These are phyloP conservation scores for Catostomus latipinnis DNA, from an alignment of 2,797 vertebrate genomes.

Conservation along the genomic window DNA sequence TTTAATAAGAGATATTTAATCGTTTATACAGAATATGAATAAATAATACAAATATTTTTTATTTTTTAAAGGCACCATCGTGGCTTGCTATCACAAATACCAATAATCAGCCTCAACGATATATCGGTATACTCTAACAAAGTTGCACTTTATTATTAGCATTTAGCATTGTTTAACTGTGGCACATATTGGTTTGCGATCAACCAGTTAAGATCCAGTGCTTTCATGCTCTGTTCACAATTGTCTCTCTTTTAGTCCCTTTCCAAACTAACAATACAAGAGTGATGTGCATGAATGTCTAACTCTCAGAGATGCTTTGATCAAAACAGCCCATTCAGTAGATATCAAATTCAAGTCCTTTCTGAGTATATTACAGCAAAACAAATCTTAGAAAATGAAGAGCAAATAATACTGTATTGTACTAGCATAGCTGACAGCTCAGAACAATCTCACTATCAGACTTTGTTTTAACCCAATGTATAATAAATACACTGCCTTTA, in stretches of 20 bases:
- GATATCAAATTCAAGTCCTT: constrained; percentile 10
- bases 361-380: background rate
- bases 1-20: too few species aligned
- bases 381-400: constrained; percentile 6
- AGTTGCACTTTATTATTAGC: too few species aligned
- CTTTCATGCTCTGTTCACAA: background rate
- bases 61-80: too few species aligned
- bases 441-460: constrained; percentile 5
- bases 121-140: too few species aligned
- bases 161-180: too few species aligned
- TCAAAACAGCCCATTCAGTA: constrained; percentile 24
- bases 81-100: too few species aligned
- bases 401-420: background rate
- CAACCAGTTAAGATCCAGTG: too few species aligned
- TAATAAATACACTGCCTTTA: constrained; percentile 11
- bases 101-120: too few species aligned
- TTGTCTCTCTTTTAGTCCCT: background rate
- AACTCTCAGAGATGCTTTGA: background rate
- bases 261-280: background rate
- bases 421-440: constrained; percentile 10
- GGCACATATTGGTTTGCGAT: too few species aligned
- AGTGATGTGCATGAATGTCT: constrained; percentile 1
- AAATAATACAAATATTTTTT: too few species aligned
- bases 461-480: background rate
- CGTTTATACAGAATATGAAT: too few species aligned